A percentile compares a stretch with the other conserved stretches of the same genome.
These are phyloP conservation scores for Hippocampus barbouri DNA, from an alignment of 2,113 vertebrate species.

Conservation along the genomic window DNA sequence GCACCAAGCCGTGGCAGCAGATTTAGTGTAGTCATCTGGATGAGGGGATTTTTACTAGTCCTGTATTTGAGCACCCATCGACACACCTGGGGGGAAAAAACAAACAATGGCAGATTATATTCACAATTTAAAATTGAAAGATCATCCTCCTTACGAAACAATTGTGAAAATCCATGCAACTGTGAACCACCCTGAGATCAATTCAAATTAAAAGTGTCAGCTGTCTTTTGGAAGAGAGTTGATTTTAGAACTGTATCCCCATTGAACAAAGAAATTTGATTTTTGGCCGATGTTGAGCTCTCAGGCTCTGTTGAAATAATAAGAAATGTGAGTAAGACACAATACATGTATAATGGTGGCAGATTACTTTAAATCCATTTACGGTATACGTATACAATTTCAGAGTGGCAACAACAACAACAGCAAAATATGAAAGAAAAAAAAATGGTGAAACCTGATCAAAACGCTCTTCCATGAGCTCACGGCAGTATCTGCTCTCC, in stretches of 20 bases:
- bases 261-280: too few relatives aligned
- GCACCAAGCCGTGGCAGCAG: slow-evolving; percentile 91
- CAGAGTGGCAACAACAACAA: neutral
- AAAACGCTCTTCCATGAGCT: slow-evolving; percentile 96
- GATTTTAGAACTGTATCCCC: too few relatives aligned
- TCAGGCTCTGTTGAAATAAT: too few relatives aligned
- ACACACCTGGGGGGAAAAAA: slow-evolving; percentile 79
- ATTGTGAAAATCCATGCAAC: neutral
- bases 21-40: slow-evolving; percentile 96
- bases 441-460: slow-evolving; percentile 75
- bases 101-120: slow-evolving; percentile 10
- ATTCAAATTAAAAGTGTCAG: too few relatives aligned
- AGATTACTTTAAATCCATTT: too few relatives aligned
- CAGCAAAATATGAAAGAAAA: neutral
- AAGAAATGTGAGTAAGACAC: too few relatives aligned
- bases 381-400: too few relatives aligned
- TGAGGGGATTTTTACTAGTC: slow-evolving; percentile 92
- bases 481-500: slow-evolving; percentile 94
- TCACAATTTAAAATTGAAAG: slow-evolving; percentile 29
- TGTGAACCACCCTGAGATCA: too few relatives aligned
- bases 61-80: slow-evolving; percentile 95
- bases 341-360: too few relatives aligned
- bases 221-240: too few relatives aligned
- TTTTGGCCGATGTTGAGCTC: too few relatives aligned
- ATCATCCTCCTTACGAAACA: neutral